Base-by-base conservation (phyloP, 2,113 vertebrate species). In the Melanerpes aurifrons region DNA sequence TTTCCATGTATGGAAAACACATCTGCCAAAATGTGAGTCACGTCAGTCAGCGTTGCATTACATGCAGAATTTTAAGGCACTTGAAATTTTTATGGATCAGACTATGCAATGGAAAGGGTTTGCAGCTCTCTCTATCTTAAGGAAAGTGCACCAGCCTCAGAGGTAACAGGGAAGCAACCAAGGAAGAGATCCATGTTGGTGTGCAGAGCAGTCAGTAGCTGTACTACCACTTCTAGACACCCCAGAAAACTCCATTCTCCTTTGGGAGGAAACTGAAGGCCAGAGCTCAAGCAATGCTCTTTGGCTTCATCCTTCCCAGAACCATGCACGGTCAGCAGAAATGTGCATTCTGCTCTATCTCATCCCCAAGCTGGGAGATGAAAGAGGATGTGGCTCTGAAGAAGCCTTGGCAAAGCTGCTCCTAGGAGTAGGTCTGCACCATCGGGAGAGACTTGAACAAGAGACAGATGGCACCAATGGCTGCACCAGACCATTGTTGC, bases 321-420 rank as follows among this genome's bases (percentile, higher is more conserved):
- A 66, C 0, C 62, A 7, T 4, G 26, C 26, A 43, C 26, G 47
- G 40, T 3, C 50, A 61, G 47, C 18, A 89, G 40, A 86, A 74
- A 35, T 15, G 32, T 3, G 4, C 21, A n/a, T 71, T 68, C 70
- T 86, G 31, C 22, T 8, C 40, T 58, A 58, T 48, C 20, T 79
- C 8, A 20, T 13, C 16, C 20, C 56, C 58, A 53, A 31, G 8
- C 0, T 66, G 47, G 9, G 31, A 3, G 25, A 6, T 53, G 8
- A 0, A 8, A 73, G 47, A 67, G 26, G n/a, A 61, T 14, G 32
- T 4, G 32, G 13, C 4, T 69, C 32, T 82, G 63, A 62, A 84
- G 70, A 66, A 84, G 29, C 5, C 26, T 50, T 53, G 12, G 12
- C 28, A 86, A 86, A 86, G 40, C 15, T 78, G 29, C 25, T 84